Evolutionary conservation across 2,797 vertebrate genomes (phyloP).

Genomic region (Anas acuta): DNA sequence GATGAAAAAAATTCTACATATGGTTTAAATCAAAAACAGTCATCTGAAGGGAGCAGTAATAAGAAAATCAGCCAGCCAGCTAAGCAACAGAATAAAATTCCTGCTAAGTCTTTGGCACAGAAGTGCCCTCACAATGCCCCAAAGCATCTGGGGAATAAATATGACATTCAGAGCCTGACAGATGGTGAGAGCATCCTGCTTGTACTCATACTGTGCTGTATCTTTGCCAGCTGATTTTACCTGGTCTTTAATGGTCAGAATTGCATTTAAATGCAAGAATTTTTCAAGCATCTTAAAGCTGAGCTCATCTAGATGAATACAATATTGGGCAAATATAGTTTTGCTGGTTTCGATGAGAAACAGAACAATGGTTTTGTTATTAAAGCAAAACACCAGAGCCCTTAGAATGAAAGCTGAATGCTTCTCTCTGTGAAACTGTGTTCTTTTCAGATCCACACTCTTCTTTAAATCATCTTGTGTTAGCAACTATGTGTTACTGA

Average conservation of each 20-base stretch:
- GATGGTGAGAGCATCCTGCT: slow-evolving; percentile 28
- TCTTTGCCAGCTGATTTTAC: neutral
- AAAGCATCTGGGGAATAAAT: slow-evolving; percentile 41
- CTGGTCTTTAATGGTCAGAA: slow-evolving; percentile 19
- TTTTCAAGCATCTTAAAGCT: neutral
- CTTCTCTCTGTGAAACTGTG: neutral
- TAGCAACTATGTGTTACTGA: neutral
- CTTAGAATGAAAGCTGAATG: slow-evolving; percentile 1
- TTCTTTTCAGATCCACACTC: neutral
- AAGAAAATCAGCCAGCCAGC: slow-evolving; percentile 2
- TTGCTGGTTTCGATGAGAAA: slow-evolving; percentile 36
- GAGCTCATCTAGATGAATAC: neutral
- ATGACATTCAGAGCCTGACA: slow-evolving; percentile 31
- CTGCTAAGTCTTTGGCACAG: slow-evolving; percentile 43
- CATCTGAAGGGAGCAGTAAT: slow-evolving; percentile 31
- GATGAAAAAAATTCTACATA: neutral
- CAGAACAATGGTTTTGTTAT: neutral
- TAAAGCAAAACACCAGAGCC: neutral
- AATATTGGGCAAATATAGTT: neutral
- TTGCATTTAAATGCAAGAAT: neutral
- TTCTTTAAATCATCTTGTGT: neutral
- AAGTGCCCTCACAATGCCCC: slow-evolving; percentile 13
- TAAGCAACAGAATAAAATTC: slow-evolving; percentile 40
- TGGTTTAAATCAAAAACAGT: slow-evolving; percentile 43
- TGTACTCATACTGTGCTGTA: neutral